Percentiles rank a stretch among this genome's conserved stretches.
phyloP scores from a whole-genome alignment of 2,113 vertebrate genomes.

The Dendrocopos noguchii region DNA sequence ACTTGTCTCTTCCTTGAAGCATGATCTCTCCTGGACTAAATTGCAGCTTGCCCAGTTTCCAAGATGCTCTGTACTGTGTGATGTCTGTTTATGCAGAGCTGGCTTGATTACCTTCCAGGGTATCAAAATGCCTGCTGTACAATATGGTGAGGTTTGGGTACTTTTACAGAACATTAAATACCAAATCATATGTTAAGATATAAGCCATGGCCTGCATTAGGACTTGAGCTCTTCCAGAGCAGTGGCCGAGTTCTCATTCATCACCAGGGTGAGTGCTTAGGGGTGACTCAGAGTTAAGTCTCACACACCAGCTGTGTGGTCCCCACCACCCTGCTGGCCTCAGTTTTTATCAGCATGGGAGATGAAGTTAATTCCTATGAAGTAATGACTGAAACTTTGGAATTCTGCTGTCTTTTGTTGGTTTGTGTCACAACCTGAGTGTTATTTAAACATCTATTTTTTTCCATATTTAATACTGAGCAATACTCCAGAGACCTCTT shows the following conservation, averaged over 20 bases:
- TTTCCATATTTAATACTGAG: constrained; percentile 56
- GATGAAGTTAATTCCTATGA: neutral
- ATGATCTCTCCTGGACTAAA: neutral
- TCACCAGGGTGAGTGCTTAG: neutral
- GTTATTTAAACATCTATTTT: constrained; percentile 64
- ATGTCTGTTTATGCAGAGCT: neutral
- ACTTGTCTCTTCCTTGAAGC: neutral
- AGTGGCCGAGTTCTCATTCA: neutral
- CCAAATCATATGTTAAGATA: neutral
- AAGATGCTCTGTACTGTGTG: neutral
- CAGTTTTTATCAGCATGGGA: neutral
- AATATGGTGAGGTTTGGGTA: neutral
- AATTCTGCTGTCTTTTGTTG: constrained; percentile 42
- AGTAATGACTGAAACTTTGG: neutral
- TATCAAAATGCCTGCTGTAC: neutral
- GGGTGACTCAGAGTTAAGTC: neutral
- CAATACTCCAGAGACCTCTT: constrained; percentile 60
- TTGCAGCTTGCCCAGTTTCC: neutral
- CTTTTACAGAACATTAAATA: neutral
- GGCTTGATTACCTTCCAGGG: neutral
- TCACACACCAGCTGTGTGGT: neutral
- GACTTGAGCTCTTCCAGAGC: neutral
- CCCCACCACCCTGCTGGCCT: neutral
- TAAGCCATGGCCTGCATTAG: neutral
- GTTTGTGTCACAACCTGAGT: constrained; percentile 23